Evolutionary conservation across 2,797 vertebrate genomes (phyloP), one percentile per base, ranked within the genome.

Genomic region (Xenentodon cancila): DNA sequence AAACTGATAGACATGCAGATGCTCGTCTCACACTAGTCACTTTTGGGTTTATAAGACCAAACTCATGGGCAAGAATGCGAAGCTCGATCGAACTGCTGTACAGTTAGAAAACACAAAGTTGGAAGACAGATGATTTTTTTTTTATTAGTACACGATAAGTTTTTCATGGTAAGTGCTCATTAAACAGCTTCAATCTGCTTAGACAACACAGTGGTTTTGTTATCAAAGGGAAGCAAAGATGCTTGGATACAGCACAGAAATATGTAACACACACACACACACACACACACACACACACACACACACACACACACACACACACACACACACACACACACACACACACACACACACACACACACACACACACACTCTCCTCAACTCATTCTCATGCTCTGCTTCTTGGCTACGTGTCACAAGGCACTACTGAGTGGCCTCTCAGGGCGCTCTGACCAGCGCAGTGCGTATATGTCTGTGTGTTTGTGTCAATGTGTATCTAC

Each of bases 361-460:
- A 50, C 32, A 50, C 52, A 52, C 22, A 30, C 18, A 49, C 18
- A n/a, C 27, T 0, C 46, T 53, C 25, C 32, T 25, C 8, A 50
- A 25, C 20, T 61, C 52, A 61, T 94, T 95, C 93, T 92, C 94
- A 94, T 80, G 93, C 80, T 81, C 88, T 67, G 70, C 61, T 74
- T 73, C 73, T 56, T 68, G 47, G 55, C 81, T 86, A 88, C 85
- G 75, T 92, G 92, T 93, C 89, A 77, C 32, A 0, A 88, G 80
- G 77, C 87, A 92, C 77, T 61, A 52, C 4, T 5, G 48, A 48
- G 40, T 34, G 80, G 73, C 77, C 88, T 83, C 81, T 61, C 55
- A 17, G 75, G 78, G 17, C 3, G 0, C 0, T 32, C 46, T 79
- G 74, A 81, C 71, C 67, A 79, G 61, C 64, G 25, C 44, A 2